Percentiles rank a stretch among this genome's conserved stretches.
Evolutionary conservation across 2,888 invertebrate species (phyloP).

Genomic region (Therioaphis trifolii): DNA sequence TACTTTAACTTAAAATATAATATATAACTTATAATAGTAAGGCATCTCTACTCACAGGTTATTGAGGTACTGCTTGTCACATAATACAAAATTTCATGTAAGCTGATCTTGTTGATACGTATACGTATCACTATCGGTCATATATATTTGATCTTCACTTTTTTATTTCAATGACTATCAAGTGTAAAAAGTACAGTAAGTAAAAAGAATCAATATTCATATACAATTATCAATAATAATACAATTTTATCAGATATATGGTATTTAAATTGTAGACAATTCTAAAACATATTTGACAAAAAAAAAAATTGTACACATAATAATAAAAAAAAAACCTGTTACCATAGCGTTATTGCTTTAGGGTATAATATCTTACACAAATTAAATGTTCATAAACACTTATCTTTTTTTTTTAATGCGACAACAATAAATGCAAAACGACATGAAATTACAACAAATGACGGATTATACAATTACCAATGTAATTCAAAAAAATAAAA

Average conservation of each 20-base stretch:
- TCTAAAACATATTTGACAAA: constrained; percentile 6
- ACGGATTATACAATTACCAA: background rate
- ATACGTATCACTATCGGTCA: too few species aligned
- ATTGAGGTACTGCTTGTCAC: too few species aligned
- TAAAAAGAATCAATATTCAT: constrained; percentile 7
- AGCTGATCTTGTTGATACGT: constrained; percentile 31
- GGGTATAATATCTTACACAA: background rate
- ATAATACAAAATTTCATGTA: constrained; percentile 42
- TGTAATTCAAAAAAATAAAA: too few species aligned
- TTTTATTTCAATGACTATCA: constrained; percentile 32
- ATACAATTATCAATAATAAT: background rate
- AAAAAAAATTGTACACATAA: background rate
- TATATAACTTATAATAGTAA: constrained; percentile 28
- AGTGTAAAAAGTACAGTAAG: constrained; percentile 34
- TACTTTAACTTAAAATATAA: too few species aligned
- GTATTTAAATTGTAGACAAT: constrained; percentile 1
- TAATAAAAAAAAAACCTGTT: background rate
- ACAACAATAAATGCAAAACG: constrained; percentile 42
- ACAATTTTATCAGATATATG: background rate
- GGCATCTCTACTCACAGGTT: constrained; percentile 5
- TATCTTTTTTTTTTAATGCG: constrained; percentile 2
- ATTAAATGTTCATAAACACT: background rate
- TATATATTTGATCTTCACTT: too few species aligned
- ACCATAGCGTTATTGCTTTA: constrained; percentile 34
- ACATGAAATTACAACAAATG: background rate